Evolutionary conservation across 2,888 invertebrate genomes (phyloP), one percentile per base, ranked within the genome.

Genomic region (Stegophylla sp.): DNA sequence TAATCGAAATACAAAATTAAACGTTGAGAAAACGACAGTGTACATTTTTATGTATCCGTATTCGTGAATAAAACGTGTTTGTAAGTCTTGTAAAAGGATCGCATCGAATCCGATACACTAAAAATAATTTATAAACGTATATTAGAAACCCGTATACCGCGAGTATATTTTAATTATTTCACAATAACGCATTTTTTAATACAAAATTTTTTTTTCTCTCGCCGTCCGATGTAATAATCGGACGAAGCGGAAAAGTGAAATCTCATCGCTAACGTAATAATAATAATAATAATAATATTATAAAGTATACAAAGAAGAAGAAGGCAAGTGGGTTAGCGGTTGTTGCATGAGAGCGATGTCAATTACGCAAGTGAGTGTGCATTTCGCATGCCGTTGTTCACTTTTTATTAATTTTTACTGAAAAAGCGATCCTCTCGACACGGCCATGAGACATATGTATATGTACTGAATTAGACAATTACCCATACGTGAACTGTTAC

Each of bases 181-280:
- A 43, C 59, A 72, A 72, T 72, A n/a, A n/a, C n/a, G n/a, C n/a
- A n/a, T n/a, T n/a, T n/a, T n/a, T n/a, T n/a, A n/a, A n/a, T n/a
- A n/a, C n/a, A n/a, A n/a, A n/a, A n/a, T 34, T 7, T 34, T 7
- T 34, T 34, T 34, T 45, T 45, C 26, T 45, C 2, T 73, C 26
- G 17, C 9, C 56, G 41, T 12, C 56, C 56, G 15, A 45, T 59
- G 67, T 45, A 23, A n/a, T n/a, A n/a, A 79, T 71, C 23, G 41
- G n/a, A 41, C 63, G 51, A 23, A 12, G 34, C 26, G 41, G 79
- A 71, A 75, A 79, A 79, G 79, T 79, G 79, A 79, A 79, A 79
- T 71, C 71, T 79, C 69, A 61, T 79, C 56, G 61, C 20, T 69
- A 77, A 53, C 75, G 64, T 75, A 75, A 75, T 66, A 75, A 71